A percentile compares a stretch with the other conserved stretches of the same genome.
Conservation (phyloP, 2,113 vertebrate species). For the Hippocampus barbouri region DNA sequence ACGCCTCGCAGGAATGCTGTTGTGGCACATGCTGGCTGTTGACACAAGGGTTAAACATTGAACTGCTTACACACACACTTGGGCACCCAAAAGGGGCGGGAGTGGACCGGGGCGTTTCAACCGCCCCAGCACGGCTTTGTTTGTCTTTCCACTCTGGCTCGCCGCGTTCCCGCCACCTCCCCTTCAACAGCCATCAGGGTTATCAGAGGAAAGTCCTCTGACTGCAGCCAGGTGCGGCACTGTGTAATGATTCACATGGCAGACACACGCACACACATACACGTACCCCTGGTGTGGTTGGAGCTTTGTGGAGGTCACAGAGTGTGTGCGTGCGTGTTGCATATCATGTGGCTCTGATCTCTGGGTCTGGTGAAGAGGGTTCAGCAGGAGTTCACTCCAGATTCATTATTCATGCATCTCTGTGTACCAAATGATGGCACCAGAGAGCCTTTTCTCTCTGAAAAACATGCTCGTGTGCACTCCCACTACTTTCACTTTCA, state of each 20-base stretch:
- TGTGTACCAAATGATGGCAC: conserved; percentile 34
- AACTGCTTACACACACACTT: conserved; percentile 43
- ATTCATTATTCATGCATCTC: conserved; percentile 66
- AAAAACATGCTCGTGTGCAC: conserved; percentile 5
- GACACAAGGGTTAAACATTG: conserved; percentile 68
- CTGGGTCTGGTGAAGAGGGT: conserved; percentile 54
- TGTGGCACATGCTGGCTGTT: conserved; percentile 64
- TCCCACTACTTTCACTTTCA: conserved; percentile 1
- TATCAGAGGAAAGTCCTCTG: conserved; percentile 51
- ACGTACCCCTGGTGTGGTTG: conserved; percentile 21
- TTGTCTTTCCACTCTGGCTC: conserved; percentile 52
- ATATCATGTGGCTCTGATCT: conserved; percentile 58
- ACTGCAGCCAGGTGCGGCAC: conserved; percentile 52
- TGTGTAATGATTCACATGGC: conserved; percentile 50
- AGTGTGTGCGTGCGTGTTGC: conserved; percentile 39
- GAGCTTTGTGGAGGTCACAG: conserved; percentile 47
- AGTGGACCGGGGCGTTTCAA: conserved; percentile 56
- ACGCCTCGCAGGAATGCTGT: conserved; percentile 60
- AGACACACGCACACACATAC: conserved; percentile 34
- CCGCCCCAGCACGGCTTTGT: conserved; percentile 41
- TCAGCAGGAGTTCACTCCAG: conserved; percentile 65
- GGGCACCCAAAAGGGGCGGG: conserved; percentile 54
- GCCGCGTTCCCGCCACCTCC: conserved; percentile 26
- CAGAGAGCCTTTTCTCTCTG: conserved; percentile 14
- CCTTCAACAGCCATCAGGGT: conserved; percentile 44